These are phyloP conservation scores for Vulpes vulpes DNA, from an alignment of 2,113 vertebrate genomes.

Conservation along the genomic window DNA sequence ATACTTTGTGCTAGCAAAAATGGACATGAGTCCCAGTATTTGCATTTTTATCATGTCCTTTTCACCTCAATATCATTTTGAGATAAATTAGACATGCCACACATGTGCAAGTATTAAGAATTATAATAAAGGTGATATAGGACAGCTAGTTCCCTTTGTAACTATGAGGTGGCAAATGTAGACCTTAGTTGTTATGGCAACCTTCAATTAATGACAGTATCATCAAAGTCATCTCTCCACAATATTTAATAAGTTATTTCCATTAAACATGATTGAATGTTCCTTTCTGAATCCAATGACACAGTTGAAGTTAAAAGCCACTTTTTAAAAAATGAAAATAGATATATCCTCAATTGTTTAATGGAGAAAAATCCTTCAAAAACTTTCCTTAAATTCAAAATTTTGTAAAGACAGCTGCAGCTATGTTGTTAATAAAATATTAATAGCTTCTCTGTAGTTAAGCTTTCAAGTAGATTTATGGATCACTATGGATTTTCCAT, in stretches of 20 bases:
- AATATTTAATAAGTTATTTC: slow-evolving; percentile 70
- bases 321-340: slow-evolving; percentile 57
- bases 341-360: slow-evolving; percentile 34
- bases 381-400: not conserved
- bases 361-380: slow-evolving; percentile 52
- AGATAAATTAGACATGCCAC: slow-evolving; percentile 64
- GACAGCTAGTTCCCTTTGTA: slow-evolving; percentile 75
- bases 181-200: slow-evolving; percentile 85
- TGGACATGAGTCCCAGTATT: not conserved
- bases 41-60: slow-evolving; percentile 70
- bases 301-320: slow-evolving; percentile 17
- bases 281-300: slow-evolving; percentile 47
- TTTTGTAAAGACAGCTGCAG: not conserved
- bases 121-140: slow-evolving; percentile 70
- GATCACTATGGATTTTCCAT: slow-evolving; percentile 21
- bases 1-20: not conserved
- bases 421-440: slow-evolving; percentile 55
- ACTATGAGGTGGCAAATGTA: slow-evolving; percentile 49
- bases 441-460: slow-evolving; percentile 42
- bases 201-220: slow-evolving; percentile 83
- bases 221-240: slow-evolving; percentile 80
- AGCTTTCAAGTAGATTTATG: not conserved
- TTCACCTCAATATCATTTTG: slow-evolving; percentile 62
- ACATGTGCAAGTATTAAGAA: slow-evolving; percentile 67
- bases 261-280: slow-evolving; percentile 69